Conservation (phyloP, 1,140 invertebrate species). For the Andricus grossulariae region DNA sequence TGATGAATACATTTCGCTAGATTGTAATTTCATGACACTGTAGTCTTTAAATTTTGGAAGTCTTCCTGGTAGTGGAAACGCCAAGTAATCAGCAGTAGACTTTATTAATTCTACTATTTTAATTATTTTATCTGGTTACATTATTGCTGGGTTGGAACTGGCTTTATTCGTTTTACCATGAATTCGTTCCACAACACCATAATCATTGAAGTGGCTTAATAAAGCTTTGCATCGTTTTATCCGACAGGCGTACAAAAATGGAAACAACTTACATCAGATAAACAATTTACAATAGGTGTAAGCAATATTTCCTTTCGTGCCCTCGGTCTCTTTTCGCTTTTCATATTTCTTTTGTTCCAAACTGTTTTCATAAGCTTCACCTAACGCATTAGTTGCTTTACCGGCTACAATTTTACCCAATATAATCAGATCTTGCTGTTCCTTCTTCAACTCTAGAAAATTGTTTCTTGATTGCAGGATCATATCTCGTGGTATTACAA, state of each 20-base stretch:
- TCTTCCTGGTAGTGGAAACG: background rate
- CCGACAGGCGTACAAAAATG: background rate
- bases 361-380: background rate
- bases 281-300: background rate
- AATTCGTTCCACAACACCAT: background rate
- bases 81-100: background rate
- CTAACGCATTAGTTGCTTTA: background rate
- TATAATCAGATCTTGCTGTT: background rate
- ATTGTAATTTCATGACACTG: background rate
- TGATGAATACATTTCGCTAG: constrained; percentile 3
- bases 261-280: constrained; percentile 1
- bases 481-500: constrained; percentile 6
- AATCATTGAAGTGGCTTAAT: background rate
- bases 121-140: background rate
- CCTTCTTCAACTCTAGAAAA: background rate
- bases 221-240: constrained; percentile 8
- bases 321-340: background rate
- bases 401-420: background rate
- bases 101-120: constrained; percentile 17
- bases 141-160: background rate
- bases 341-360: background rate
- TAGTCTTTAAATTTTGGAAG: constrained; percentile 19
- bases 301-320: background rate
- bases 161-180: background rate
- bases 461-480: background rate